Conservation (phyloP, 2,888 invertebrate genomes). For the Ormia ochracea region DNA sequence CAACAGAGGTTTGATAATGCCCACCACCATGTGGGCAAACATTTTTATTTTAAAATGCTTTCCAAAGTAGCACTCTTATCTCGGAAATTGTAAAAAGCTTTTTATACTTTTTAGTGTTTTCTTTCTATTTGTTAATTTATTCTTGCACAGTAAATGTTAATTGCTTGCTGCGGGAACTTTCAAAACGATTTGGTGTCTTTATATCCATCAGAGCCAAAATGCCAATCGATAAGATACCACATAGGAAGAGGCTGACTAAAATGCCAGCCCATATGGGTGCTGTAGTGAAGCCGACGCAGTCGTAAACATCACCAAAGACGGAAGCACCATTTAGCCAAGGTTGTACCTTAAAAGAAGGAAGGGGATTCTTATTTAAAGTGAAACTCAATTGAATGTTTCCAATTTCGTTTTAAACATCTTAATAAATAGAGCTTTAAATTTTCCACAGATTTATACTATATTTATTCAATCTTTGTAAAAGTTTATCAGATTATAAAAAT, state of each 20-base stretch:
- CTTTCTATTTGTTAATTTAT: constrained; percentile 75
- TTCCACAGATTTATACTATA: no score
- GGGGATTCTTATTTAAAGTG: no score
- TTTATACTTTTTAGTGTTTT: neutral
- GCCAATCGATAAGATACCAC: constrained; percentile 87
- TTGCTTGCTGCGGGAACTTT: constrained; percentile 95
- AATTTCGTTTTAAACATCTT: no score
- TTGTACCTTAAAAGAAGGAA: constrained; percentile 79
- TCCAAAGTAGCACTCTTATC: neutral
- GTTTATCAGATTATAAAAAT: no score
- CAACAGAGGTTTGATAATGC: constrained; percentile 68
- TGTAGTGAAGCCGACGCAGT: constrained; percentile 94
- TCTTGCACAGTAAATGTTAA: constrained; percentile 88
- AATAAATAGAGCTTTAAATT: no score
- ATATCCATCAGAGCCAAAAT: constrained; percentile 93
- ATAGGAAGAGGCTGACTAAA: constrained; percentile 86
- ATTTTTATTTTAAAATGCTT: constrained; percentile 56
- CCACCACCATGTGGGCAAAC: constrained; percentile 69
- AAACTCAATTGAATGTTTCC: no score
- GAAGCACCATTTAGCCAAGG: constrained; percentile 78
- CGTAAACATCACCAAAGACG: constrained; percentile 86
- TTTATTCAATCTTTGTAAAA: no score
- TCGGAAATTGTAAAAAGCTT: neutral
- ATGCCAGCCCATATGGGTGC: constrained; percentile 95
- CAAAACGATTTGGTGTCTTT: constrained; percentile 97